These are phyloP conservation scores for Protaetia brevitarsis DNA, from an alignment of 1,140 invertebrate genomes.

Conservation along the genomic window DNA sequence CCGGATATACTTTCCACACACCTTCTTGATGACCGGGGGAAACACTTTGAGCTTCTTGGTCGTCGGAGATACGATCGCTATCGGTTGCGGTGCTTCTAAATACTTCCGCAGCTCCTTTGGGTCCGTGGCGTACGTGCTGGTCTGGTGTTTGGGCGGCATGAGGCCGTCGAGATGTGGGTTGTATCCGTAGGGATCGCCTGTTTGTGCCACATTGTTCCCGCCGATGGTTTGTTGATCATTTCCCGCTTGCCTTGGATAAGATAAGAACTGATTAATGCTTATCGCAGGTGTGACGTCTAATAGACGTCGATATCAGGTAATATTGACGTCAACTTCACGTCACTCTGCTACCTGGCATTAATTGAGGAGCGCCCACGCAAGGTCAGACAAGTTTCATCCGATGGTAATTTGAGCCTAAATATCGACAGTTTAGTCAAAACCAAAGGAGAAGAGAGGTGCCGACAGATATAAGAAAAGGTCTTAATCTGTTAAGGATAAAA, in stretches of 20 bases:
- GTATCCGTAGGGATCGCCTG: conserved; percentile 29
- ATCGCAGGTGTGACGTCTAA: too few relatives aligned
- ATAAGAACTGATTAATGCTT: background rate
- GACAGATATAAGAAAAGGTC: too few relatives aligned
- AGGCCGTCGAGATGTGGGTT: conserved; percentile 27
- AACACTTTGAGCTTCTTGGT: conserved; percentile 13
- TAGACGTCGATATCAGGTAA: too few relatives aligned
- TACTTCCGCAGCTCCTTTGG: conserved; percentile 28
- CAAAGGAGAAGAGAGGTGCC: too few relatives aligned
- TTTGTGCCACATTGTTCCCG: conserved; percentile 19
- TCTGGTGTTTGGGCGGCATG: conserved; percentile 22
- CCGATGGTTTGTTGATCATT: background rate
- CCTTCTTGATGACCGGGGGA: background rate
- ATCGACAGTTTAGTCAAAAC: too few relatives aligned
- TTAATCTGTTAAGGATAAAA: too few relatives aligned
- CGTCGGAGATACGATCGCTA: background rate
- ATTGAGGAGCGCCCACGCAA: too few relatives aligned
- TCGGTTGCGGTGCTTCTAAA: background rate
- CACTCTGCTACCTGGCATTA: too few relatives aligned
- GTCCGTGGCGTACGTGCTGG: conserved; percentile 33
- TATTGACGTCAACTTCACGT: too few relatives aligned
- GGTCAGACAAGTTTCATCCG: too few relatives aligned
- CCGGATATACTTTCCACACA: too few relatives aligned
- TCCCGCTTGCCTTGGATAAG: background rate
- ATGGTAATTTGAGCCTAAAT: too few relatives aligned